Percentiles rank a stretch among this genome's conserved stretches.
Conservation (phyloP, 2,797 vertebrate genomes). For the Toxotes lorentzi region DNA sequence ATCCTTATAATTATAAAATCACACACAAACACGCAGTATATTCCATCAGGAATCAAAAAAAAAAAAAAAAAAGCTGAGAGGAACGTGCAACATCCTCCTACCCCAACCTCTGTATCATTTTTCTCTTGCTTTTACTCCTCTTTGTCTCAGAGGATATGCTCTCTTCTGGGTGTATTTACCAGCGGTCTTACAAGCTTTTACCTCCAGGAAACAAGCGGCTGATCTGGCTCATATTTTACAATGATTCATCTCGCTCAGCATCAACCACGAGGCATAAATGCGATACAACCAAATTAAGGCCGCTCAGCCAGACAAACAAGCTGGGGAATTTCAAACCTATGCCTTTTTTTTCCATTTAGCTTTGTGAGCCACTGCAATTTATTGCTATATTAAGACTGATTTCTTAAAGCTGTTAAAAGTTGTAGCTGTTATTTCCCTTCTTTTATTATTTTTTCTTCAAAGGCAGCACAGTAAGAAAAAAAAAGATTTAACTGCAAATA, state of each 20-base stretch:
- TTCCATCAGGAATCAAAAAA: slow-evolving; percentile 22
- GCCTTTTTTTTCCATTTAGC: slow-evolving; percentile 55
- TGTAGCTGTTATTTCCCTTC: slow-evolving; percentile 43
- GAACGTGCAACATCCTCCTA: slow-evolving; percentile 41
- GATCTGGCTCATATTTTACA: slow-evolving; percentile 81
- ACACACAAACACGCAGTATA: slow-evolving; percentile 18
- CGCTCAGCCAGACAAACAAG: slow-evolving; percentile 79
- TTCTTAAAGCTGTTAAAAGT: slow-evolving; percentile 59
- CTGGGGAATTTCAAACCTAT: slow-evolving; percentile 76
- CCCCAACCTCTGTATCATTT: slow-evolving; percentile 35
- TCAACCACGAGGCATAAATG: slow-evolving; percentile 78
- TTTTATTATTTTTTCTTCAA: slow-evolving; percentile 39
- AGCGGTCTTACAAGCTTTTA: slow-evolving; percentile 76
- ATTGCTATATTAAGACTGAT: slow-evolving; percentile 70
- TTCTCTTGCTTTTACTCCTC: slow-evolving; percentile 54
- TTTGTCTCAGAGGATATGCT: slow-evolving; percentile 73
- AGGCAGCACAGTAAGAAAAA: slow-evolving; percentile 22
- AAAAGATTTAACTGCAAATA: slow-evolving; percentile 40
- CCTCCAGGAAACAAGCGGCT: slow-evolving; percentile 78
- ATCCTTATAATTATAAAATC: background rate
- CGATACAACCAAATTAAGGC: slow-evolving; percentile 81
- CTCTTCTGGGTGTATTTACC: slow-evolving; percentile 82
- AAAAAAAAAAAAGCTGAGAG: background rate
- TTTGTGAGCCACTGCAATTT: slow-evolving; percentile 62
- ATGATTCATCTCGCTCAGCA: slow-evolving; percentile 79